A percentile compares a stretch with the other conserved stretches of the same genome.
Evolutionary conservation across 2,113 vertebrate genomes (phyloP).

Genomic region (Catagonus wagneri): DNA sequence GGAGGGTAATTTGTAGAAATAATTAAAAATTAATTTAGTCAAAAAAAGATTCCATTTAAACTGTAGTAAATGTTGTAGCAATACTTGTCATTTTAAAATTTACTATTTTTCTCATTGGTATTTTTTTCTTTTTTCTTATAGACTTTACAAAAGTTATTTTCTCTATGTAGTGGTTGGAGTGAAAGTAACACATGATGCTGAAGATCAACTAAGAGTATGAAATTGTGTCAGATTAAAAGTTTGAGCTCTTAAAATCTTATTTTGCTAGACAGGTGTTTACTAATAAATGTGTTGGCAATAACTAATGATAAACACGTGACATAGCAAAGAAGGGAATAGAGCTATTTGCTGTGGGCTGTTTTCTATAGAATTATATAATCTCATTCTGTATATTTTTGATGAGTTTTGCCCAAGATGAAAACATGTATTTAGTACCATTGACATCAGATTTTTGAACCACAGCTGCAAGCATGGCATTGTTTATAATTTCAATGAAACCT

Average conservation of each 20-base stretch:
- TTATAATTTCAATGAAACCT: conserved; percentile 81
- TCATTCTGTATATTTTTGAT: conserved; percentile 72
- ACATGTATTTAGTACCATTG: conserved; percentile 70
- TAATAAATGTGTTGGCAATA: background rate
- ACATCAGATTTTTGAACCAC: conserved; percentile 81
- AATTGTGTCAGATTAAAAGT: background rate
- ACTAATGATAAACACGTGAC: background rate
- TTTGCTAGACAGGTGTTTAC: background rate
- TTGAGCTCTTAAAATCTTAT: background rate
- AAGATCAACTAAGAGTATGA: background rate
- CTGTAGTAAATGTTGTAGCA: background rate
- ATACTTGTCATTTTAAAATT: background rate
- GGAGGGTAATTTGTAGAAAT: background rate
- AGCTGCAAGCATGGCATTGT: conserved; percentile 85
- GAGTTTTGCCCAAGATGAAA: conserved; percentile 81
- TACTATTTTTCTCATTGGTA: background rate
- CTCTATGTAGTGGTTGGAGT: background rate
- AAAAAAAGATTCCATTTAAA: background rate
- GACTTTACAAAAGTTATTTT: background rate
- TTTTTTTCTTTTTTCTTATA: background rate
- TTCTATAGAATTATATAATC: conserved; percentile 67
- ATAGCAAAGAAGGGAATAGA: background rate
- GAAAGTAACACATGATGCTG: background rate
- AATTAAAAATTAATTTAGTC: conserved; percentile 9
- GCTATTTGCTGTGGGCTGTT: conserved; percentile 41